These are phyloP conservation scores for Ranitomeya imitator DNA, from an alignment of 2,113 vertebrate species.

Conservation along the genomic window DNA sequence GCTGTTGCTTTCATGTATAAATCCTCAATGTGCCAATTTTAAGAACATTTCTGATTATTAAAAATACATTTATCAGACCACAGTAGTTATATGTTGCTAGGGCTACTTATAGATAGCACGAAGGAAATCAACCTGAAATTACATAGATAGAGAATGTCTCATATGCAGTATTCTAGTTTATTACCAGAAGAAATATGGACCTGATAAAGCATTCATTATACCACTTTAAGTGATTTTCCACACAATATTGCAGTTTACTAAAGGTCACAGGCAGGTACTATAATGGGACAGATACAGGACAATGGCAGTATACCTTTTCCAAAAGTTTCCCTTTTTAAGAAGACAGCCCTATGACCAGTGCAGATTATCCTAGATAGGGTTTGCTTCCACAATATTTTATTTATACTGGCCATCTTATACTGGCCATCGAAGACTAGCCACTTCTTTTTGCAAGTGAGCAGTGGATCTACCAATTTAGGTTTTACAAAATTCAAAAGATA, in stretches of 20 bases:
- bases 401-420: no score
- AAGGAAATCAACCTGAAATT: not conserved
- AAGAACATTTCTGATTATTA: conserved; percentile 15
- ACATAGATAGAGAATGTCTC: not conserved
- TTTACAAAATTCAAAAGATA: no score
- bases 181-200: not conserved
- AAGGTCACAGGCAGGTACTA: no score
- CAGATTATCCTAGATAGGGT: no score
- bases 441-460: no score
- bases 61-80: conserved; percentile 28
- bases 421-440: no score
- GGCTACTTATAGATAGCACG: conserved; percentile 3
- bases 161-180: not conserved
- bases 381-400: no score
- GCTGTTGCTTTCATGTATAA: not conserved
- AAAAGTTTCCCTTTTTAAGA: no score
- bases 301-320: no score
- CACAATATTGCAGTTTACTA: not conserved
- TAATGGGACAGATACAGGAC: no score
- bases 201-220: not conserved
- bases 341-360: no score
- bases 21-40: conserved; percentile 32
- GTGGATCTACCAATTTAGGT: no score
- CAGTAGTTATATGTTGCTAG: not conserved
- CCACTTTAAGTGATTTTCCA: not conserved